Base-by-base conservation (phyloP, 2,797 vertebrate genomes). In the Ptychadena robeensis region DNA sequence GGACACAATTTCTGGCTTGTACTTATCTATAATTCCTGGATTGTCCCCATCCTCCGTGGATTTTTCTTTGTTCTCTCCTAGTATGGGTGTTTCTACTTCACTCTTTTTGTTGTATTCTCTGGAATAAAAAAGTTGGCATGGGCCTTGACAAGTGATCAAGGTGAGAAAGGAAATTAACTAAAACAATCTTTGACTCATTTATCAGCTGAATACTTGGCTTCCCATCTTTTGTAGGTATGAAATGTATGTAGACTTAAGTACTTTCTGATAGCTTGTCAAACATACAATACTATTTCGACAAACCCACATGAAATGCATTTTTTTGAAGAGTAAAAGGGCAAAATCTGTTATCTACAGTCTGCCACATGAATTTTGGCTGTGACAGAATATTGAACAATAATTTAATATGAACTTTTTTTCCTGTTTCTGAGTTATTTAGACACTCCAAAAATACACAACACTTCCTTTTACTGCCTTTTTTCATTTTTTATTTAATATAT, bases 271-370 rank as follows among this genome's bases (percentile, higher is more conserved):
- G 25, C 57, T 59, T 59, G n/a, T 59, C 25, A n/a, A 27, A 59
- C 57, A 25, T 59, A 3, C 57, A 1, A 10, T 59, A 59, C 57
- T 27, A n/a, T 27, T 59, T 59, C n/a, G 22, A 59, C 57, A 59
- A 59, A n/a, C 9, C 57, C 57, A 59, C 6, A 27, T 59, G 25
- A 25, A 59, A n/a, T 59, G 8, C 22, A 59, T 11, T 27, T 59
- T 40, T 59, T 27, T 59, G 5, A 59, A n/a, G 57, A 1, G n/a
- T 1, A 11, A 59, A 59, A 59, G 57, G 57, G 57, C 57, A 59
- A 59, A 59, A 11, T 59, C 57, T 59, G 57, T 59, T 59, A 59
- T 59, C 57, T 27, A 22, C 57, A 59, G 57, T n/a, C 57, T 59
- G 57, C n/a, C 57, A 59, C 57, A 59, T 59, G 22, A 22, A 25